Conservation (phyloP, 35 echinoderm and acorn worm genomes). For the Stichopus chloronotus region DNA sequence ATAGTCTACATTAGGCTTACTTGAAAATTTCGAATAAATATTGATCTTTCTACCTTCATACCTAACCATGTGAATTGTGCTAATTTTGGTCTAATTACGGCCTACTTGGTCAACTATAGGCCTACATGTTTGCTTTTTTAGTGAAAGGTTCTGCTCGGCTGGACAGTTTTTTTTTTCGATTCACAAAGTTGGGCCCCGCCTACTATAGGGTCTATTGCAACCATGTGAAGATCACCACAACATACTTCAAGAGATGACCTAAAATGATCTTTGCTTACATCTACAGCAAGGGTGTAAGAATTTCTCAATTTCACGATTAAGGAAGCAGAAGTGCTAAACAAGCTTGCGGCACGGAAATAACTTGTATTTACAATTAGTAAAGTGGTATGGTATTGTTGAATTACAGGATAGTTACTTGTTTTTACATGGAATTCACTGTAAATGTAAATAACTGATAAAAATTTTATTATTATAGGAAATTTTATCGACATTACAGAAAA, state of each 20-base stretch:
- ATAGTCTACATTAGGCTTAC: too few relatives aligned
- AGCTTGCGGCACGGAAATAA: not conserved
- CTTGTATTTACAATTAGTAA: not conserved
- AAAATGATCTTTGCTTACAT: conserved; percentile 10
- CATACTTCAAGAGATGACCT: not conserved
- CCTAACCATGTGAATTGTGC: too few relatives aligned
- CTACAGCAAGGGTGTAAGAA: not conserved
- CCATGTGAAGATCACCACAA: not conserved
- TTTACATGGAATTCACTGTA: not conserved
- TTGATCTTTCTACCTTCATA: too few relatives aligned
- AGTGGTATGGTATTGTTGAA: conserved; percentile 8
- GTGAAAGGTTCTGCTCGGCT: too few relatives aligned
- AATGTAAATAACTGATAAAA: conserved; percentile 10
- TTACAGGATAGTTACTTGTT: not conserved
- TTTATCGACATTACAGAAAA: not conserved
- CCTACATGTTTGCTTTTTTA: too few relatives aligned
- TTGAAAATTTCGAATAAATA: too few relatives aligned
- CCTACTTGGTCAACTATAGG: too few relatives aligned
- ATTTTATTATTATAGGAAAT: not conserved
- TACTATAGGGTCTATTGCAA: too few relatives aligned
- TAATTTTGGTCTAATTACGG: too few relatives aligned
- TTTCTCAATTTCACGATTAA: not conserved
- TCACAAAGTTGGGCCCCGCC: too few relatives aligned
- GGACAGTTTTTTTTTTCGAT: too few relatives aligned
- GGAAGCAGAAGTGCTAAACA: not conserved